Evolutionary conservation across 2,888 invertebrate genomes (phyloP).

Genomic region (Drosophila phalerata): DNA sequence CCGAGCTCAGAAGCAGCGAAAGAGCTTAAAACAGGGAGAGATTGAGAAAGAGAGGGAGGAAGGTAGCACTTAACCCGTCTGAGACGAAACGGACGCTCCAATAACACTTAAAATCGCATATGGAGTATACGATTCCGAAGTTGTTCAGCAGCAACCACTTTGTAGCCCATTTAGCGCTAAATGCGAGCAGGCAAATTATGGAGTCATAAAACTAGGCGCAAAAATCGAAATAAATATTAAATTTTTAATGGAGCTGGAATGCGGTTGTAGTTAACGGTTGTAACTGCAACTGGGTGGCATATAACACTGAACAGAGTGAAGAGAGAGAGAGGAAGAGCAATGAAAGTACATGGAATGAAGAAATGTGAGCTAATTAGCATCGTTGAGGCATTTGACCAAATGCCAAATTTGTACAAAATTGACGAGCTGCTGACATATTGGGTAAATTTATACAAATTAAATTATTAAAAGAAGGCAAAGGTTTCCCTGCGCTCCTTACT

Average conservation of each 20-base stretch:
- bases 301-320: not conserved
- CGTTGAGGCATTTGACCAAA: conserved; percentile 9
- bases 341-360: conserved; percentile 37
- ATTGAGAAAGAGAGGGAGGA: not conserved
- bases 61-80: conserved; percentile 49
- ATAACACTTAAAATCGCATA: conserved; percentile 73
- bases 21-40: not conserved
- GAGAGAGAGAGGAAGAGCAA: not conserved
- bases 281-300: conserved; percentile 32
- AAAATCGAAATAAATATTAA: conserved; percentile 65
- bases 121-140: conserved; percentile 14
- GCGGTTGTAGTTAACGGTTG: not conserved
- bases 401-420: conserved; percentile 43
- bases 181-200: conserved; percentile 77
- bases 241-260: conserved; percentile 49
- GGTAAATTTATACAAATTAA: conserved; percentile 79
- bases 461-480: conserved; percentile 63
- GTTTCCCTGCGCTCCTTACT: not conserved
- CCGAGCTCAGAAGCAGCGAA: conserved; percentile 33
- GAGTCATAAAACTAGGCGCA: conserved; percentile 52
- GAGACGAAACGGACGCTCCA: conserved; percentile 42
- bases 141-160: conserved; percentile 62
- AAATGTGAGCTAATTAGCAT: conserved; percentile 54
- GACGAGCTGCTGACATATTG: conserved; percentile 70
- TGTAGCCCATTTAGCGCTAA: conserved; percentile 70